phyloP scores from a whole-genome alignment of 2,797 vertebrate genomes.

The Aythya fuligula region DNA sequence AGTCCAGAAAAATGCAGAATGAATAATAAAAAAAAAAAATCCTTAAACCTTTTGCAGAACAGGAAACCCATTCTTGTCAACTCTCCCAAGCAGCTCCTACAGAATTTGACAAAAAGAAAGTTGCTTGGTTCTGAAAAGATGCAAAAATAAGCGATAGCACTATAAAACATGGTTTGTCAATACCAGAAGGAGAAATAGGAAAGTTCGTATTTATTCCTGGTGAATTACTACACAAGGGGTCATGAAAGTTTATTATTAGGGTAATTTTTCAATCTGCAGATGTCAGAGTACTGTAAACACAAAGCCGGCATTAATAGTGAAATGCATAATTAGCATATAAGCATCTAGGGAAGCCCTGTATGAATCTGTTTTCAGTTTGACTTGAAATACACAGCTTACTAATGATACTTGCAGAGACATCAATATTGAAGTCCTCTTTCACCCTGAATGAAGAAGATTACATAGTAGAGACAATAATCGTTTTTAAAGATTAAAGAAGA shows the following conservation, averaged over 20 bases:
- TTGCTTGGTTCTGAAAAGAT: not conserved
- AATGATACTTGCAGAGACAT: not conserved
- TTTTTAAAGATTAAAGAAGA: not conserved
- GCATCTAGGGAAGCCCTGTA: not conserved
- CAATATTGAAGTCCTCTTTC: not conserved
- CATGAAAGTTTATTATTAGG: not conserved
- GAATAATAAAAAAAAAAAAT: not conserved
- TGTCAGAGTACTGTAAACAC: slow-evolving; percentile 3
- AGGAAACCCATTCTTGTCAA: slow-evolving; percentile 5
- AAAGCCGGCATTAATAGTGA: not conserved
- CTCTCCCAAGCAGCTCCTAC: slow-evolving; percentile 2
- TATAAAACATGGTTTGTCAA: not conserved
- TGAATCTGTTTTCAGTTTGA: not conserved
- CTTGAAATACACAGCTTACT: not conserved
- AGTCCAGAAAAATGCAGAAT: not conserved
- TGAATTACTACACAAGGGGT: not conserved
- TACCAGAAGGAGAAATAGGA: not conserved
- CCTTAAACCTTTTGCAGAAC: not conserved
- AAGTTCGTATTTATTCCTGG: not conserved
- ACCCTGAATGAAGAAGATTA: not conserved
- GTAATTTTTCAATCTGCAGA: slow-evolving; percentile 41
- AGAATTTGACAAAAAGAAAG: not conserved
- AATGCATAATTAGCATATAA: slow-evolving; percentile 37
- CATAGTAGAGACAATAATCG: not conserved
- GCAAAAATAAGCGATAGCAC: not conserved